A percentile compares a stretch with the other conserved stretches of the same genome.
Evolutionary conservation across 2,888 invertebrate species (phyloP).

Genomic region (Amiota communis): DNA sequence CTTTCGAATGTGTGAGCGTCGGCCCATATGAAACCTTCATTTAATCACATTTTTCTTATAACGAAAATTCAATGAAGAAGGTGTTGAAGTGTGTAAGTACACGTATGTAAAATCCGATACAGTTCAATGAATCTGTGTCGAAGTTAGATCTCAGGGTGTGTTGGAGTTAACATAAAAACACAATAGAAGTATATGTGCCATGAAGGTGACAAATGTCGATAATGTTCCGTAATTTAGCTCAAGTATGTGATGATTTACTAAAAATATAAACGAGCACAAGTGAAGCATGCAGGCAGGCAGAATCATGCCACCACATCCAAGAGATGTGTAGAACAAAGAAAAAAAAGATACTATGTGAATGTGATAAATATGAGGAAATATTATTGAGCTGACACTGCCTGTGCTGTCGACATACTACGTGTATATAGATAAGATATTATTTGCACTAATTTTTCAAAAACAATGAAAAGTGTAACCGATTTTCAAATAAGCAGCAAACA

Average conservation of each 20-base stretch:
- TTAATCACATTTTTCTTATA: neutral
- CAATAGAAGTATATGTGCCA: conserved; percentile 7
- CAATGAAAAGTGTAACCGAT: neutral
- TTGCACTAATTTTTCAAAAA: conserved; percentile 2
- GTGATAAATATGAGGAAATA: neutral
- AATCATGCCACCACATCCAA: neutral
- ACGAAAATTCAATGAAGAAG: conserved; percentile 3
- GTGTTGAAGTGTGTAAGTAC: conserved; percentile 9
- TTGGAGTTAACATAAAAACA: conserved; percentile 17
- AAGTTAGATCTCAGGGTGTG: neutral
- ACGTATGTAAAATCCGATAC: conserved; percentile 18
- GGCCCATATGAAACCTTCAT: no score
- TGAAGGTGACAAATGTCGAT: conserved; percentile 45
- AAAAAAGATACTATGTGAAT: no score
- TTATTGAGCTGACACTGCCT: neutral
- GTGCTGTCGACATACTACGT: neutral
- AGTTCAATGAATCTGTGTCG: conserved; percentile 16
- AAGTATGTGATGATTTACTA: conserved; percentile 34
- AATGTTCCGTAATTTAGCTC: conserved; percentile 43
- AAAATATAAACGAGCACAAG: conserved; percentile 1
- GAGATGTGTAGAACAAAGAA: no score
- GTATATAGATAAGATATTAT: conserved; percentile 6
- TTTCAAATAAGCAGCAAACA: neutral
- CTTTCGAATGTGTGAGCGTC: neutral
- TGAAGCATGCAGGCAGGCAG: conserved; percentile 6